Evolutionary conservation across 2,888 invertebrate genomes (phyloP).

Genomic region (Leucoptera coffeella): DNA sequence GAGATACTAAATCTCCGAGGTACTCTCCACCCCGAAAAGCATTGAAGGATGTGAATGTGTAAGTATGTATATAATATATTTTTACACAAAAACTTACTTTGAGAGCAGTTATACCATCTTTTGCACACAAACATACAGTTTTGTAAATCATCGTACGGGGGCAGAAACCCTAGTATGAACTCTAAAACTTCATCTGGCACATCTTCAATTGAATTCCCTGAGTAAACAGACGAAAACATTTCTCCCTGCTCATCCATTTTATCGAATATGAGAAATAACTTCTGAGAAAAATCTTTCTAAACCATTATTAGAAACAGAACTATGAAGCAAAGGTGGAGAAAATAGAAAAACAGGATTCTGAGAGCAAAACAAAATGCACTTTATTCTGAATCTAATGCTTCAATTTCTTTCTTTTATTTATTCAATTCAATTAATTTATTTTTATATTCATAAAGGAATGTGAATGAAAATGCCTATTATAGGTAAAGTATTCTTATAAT

Average conservation of each 20-base stretch:
- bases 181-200: conserved; percentile 92
- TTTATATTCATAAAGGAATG: too few relatives aligned
- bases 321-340: neutral
- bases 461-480: too few relatives aligned
- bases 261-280: neutral
- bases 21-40: too few relatives aligned
- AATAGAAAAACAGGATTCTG: too few relatives aligned
- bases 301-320: conserved; percentile 7
- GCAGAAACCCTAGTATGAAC: conserved; percentile 81
- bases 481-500: too few relatives aligned
- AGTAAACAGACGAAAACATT: conserved; percentile 19
- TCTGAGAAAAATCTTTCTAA: too few relatives aligned
- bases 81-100: conserved; percentile 58
- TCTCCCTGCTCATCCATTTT: conserved; percentile 29
- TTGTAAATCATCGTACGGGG: conserved; percentile 87
- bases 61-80: conserved; percentile 1
- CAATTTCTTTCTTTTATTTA: too few relatives aligned
- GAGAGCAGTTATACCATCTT: conserved; percentile 77
- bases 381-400: too few relatives aligned
- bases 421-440: too few relatives aligned
- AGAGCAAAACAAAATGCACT: too few relatives aligned
- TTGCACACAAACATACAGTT: conserved; percentile 81
- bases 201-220: conserved; percentile 50
- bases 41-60: too few relatives aligned
- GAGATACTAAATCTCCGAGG: too few relatives aligned